A percentile compares a stretch with the other conserved stretches of the same genome.
phyloP scores from a whole-genome alignment of 2,113 vertebrate genomes.

The Dicrurus megarhynchus region DNA sequence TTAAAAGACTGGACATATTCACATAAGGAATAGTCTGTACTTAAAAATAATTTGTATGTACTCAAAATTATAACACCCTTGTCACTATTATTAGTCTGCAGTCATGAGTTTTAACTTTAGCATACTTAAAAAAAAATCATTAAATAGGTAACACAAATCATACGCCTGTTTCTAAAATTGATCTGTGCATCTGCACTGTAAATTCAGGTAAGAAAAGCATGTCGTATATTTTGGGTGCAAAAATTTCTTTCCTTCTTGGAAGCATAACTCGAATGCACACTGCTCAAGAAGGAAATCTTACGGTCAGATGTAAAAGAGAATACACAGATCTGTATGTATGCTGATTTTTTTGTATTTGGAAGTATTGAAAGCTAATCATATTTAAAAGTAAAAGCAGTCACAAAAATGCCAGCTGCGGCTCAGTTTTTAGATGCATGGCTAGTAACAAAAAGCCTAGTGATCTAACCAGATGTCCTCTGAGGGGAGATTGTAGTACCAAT shows the following conservation, averaged over 20 bases:
- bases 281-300: background rate
- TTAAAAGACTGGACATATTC: background rate
- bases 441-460: background rate
- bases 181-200: background rate
- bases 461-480: background rate
- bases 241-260: background rate
- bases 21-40: background rate
- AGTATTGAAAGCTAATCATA: background rate
- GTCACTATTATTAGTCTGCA: background rate
- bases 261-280: background rate
- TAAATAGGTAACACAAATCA: background rate
- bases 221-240: background rate
- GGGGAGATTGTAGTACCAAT: background rate
- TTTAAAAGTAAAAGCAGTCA: background rate
- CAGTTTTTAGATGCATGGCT: background rate
- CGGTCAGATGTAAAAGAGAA: background rate
- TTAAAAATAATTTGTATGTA: background rate
- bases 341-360: background rate
- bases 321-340: background rate
- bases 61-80: background rate
- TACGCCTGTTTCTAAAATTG: background rate
- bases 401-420: background rate
- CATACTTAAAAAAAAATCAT: background rate
- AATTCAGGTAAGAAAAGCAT: background rate
- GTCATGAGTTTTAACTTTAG: background rate